Evolutionary conservation across 2,797 vertebrate species (phyloP).

Genomic region (Gobionotothen gibberifrons): DNA sequence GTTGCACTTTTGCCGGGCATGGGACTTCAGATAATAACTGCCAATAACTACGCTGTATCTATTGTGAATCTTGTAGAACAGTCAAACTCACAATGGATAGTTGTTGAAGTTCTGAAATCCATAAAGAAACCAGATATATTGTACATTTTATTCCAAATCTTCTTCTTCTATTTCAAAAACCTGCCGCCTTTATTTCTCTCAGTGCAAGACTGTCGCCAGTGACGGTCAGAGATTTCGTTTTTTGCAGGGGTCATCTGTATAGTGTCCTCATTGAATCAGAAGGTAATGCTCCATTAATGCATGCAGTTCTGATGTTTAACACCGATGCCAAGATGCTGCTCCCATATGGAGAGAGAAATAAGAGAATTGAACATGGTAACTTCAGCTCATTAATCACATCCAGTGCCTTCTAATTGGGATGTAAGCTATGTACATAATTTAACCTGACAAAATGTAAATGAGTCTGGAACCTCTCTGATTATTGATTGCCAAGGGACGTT

Average conservation of each 20-base stretch:
- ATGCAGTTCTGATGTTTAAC: neutral
- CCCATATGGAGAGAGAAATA: slow-evolving; percentile 1
- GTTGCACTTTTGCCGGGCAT: too few relatives aligned
- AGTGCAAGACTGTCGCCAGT: neutral
- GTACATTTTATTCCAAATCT: neutral
- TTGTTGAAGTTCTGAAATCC: neutral
- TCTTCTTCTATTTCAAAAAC: neutral
- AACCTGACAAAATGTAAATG: too few relatives aligned
- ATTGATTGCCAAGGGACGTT: too few relatives aligned
- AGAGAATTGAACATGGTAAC: slow-evolving; percentile 4
- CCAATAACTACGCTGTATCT: too few relatives aligned
- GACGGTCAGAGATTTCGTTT: neutral
- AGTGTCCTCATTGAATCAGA: neutral
- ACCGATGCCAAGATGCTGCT: neutral
- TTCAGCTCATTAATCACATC: neutral
- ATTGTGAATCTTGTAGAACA: too few relatives aligned
- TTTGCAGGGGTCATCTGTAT: neutral
- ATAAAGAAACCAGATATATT: neutral
- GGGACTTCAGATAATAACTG: too few relatives aligned
- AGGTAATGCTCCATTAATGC: neutral
- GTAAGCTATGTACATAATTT: neutral
- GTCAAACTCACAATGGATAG: neutral
- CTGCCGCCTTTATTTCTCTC: neutral
- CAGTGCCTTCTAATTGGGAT: neutral
- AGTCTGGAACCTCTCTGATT: too few relatives aligned